Base-by-base conservation (phyloP, 1,140 invertebrate genomes). In the Chelonus insularis region DNA sequence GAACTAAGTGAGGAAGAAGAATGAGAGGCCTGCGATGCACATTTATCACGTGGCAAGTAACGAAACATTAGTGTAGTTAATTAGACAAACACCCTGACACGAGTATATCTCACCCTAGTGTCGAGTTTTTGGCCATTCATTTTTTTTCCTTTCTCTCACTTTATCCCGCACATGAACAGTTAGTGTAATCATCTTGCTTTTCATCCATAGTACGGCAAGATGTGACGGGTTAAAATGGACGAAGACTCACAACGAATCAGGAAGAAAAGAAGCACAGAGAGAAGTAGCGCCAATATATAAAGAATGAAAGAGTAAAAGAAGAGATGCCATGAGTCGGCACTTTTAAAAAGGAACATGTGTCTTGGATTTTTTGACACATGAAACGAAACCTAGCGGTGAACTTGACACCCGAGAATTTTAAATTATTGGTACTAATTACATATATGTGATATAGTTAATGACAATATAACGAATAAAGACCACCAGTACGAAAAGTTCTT, bases 21-120 rank as follows among this genome's bases (percentile, higher is more conserved):
- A 8, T 7, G n/a, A 32, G 45, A 36, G 55, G 54, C 23, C 21
- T 51, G 37, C 47, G 11, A 48, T 47, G 34, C 29, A 29, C 62
- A 64, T 64, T 64, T 60, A 64, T 64, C 62, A 64, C 32, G 23
- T 11, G 3, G 7, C 39, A 59, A 64, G 57, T 59, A 59, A 59
- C 56, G 56, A 54, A 63, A 63, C 62, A 63, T 63, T 59, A 59
- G 62, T 63, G 57, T 45, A 29, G 56, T 63, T 63, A 63, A 63
- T 63, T 63, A 59, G 57, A 63, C 62, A 54, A 59, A 63, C 50
- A 50, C 41, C 57, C 50, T 29, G 48, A 59, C 57, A 29, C 29
- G 57, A 23, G 45, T 25, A 16, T n/a, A n/a, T n/a, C n/a, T n/a
- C 45, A 21, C 41, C 8, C 41, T 50, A n/a, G 16, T n/a, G n/a